These are phyloP conservation scores for Budorcas taxicolor DNA, from an alignment of 2,113 vertebrate species.

Conservation along the genomic window DNA sequence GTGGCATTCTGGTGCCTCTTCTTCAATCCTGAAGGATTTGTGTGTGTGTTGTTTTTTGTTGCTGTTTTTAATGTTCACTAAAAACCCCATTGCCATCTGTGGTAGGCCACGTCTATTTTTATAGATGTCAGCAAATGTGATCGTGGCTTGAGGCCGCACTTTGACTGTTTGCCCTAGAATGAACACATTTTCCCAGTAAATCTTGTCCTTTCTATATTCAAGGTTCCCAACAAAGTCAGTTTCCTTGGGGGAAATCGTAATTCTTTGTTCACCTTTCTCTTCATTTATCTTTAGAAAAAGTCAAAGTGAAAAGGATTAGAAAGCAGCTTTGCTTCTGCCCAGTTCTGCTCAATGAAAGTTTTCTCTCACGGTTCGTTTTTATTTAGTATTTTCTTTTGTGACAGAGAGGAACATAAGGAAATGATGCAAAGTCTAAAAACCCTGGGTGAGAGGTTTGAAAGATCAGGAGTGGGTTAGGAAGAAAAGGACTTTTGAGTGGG, in stretches of 20 bases:
- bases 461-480: neutral
- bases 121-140: neutral
- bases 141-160: neutral
- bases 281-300: conserved; percentile 14
- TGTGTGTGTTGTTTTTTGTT: neutral
- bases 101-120: neutral
- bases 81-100: neutral
- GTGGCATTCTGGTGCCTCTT: neutral
- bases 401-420: neutral
- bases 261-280: conserved; percentile 35
- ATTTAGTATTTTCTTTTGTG: conserved; percentile 23
- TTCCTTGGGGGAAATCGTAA: conserved; percentile 28
- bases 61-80: neutral
- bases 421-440: neutral
- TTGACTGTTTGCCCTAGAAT: conserved; percentile 19
- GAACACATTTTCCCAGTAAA: conserved; percentile 24
- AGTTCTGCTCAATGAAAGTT: neutral
- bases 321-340: conserved; percentile 10
- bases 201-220: conserved; percentile 40
- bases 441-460: neutral
- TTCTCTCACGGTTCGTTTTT: neutral
- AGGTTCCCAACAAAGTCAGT: neutral
- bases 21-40: neutral
- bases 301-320: neutral
- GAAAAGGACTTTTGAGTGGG: neutral